Base-by-base conservation (phyloP, 2,797 vertebrate genomes). In the Hoplostethus mediterraneus region DNA sequence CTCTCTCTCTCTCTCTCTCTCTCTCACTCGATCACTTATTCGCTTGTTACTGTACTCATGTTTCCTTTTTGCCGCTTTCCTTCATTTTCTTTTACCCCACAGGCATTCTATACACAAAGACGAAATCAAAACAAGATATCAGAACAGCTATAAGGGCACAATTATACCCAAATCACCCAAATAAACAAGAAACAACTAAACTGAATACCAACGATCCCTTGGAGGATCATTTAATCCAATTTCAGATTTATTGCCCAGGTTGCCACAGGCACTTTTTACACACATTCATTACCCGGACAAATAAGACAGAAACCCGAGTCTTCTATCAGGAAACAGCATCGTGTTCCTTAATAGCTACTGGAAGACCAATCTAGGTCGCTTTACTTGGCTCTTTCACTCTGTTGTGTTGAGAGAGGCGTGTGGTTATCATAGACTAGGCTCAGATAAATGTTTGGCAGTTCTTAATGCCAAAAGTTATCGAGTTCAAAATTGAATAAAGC, bases 221-320 rank as follows among this genome's bases (percentile, higher is more conserved):
- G 16, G 33, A 80, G 75, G 60, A 83, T 71, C 73, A 83, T 86
- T 28, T 67, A 71, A 71, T 75, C 80, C 80, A 75, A 77, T 79
- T 86, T 80, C 33, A 77, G 62, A 64, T 73, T 61, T 31, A 13
- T 54, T 14, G 6, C 14, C n/a, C 5, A 56, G 12, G 59, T 67
- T 62, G 62, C 77, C 75, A 67, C 61, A n/a, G 77, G 77, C 63
- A 0, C 53, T 86, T 83, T 78, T 71, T 64, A 68, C 68, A 67
- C 51, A 74, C 73, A 58, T 66, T 73, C 59, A 67, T 76, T 60
- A 75, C 31, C 48, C n/a, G 5, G 30, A 36, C 45, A 75, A 70
- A 53, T 21, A 44, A 13, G 21, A 38, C 40, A 33, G 75, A 54
- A 67, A 71, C 13, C 65, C 42, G 7, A 25, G 21, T 0, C 6